Percentiles rank a stretch among this genome's conserved stretches.
Evolutionary conservation across 1,140 invertebrate species (phyloP).

Genomic region (Bombyx mandarina): DNA sequence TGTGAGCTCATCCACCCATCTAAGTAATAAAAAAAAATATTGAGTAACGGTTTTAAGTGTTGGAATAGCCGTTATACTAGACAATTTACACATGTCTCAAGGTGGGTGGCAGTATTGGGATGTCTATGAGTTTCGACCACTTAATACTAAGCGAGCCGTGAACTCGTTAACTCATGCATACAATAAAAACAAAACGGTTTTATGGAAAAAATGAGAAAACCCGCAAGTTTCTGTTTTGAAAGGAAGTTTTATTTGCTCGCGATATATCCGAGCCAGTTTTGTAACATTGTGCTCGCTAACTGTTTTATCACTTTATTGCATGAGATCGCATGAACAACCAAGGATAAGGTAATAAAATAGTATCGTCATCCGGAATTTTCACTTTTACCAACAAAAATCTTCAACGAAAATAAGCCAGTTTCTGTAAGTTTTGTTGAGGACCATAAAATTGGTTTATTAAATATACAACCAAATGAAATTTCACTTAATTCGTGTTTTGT

Average conservation of each 20-base stretch:
- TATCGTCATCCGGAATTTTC: background rate
- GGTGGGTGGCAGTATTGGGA: no score
- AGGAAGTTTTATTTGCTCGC: constrained; percentile 58
- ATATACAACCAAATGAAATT: no score
- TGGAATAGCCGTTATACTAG: no score
- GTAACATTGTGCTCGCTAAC: constrained; percentile 54
- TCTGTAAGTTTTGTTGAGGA: no score
- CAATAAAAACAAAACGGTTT: constrained; percentile 8
- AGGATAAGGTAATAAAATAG: constrained; percentile 51
- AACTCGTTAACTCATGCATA: constrained; percentile 35
- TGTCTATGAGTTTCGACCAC: no score
- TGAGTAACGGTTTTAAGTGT: no score
- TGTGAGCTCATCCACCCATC: no score
- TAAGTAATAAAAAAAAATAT: no score
- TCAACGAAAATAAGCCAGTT: no score
- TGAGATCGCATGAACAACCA: constrained; percentile 58
- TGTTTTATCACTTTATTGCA: constrained; percentile 70
- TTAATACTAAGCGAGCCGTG: constrained; percentile 7
- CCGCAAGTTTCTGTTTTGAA: constrained; percentile 52
- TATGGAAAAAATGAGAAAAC: constrained; percentile 2
- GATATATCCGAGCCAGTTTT: constrained; percentile 51
- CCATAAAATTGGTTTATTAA: no score
- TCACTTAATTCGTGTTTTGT: no score
- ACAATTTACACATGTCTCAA: no score
- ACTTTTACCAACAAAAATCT: background rate